These are phyloP conservation scores for Synodontis membranacea DNA, from an alignment of 2,113 vertebrate genomes.

Conservation along the genomic window DNA sequence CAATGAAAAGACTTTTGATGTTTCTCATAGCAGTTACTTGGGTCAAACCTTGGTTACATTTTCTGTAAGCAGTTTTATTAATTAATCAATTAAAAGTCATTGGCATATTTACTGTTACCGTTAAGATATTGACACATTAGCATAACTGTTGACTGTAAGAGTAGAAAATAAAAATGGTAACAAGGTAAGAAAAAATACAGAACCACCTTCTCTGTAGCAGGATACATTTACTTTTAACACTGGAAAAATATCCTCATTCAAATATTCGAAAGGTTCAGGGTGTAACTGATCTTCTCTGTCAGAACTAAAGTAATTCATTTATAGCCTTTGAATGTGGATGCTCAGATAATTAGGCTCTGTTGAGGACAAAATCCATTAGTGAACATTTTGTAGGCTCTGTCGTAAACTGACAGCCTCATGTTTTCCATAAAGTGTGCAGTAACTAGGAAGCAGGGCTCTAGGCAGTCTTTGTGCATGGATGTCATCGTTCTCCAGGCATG, in stretches of 20 bases:
- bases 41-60: background rate
- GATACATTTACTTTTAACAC: background rate
- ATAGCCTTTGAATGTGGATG: constrained; percentile 42
- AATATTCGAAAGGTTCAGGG: constrained; percentile 15
- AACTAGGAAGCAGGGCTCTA: constrained; percentile 25
- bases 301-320: constrained; percentile 47
- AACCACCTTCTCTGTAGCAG: background rate
- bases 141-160: no score
- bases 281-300: constrained; percentile 23
- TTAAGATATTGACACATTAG: background rate
- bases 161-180: constrained; percentile 5
- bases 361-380: constrained; percentile 39
- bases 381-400: constrained; percentile 16
- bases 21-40: constrained; percentile 14
- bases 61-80: background rate
- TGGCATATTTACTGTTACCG: no score
- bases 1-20: constrained; percentile 10
- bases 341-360: constrained; percentile 43
- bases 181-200: background rate
- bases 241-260: constrained; percentile 20
- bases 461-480: constrained; percentile 24
- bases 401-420: constrained; percentile 30
- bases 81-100: no score
- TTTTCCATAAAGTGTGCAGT: constrained; percentile 31
- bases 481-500: constrained; percentile 39